These are phyloP conservation scores for Harpalus rufipes DNA, from an alignment of 2,888 invertebrate species.

Conservation along the genomic window DNA sequence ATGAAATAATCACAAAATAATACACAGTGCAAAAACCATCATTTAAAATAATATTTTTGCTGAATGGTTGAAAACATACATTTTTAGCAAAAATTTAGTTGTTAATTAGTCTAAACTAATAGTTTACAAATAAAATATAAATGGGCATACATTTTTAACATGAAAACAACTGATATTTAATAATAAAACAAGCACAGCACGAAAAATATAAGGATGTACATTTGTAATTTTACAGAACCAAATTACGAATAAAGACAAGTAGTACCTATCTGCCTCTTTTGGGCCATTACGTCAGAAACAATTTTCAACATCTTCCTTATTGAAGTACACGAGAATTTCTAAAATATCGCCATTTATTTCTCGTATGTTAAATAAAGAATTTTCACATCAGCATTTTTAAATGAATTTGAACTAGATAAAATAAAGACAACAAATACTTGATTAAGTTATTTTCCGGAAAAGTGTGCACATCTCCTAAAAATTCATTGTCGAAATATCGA, in stretches of 20 bases:
- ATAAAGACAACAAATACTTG: not conserved
- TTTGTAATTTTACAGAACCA: too few relatives aligned
- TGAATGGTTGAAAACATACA: not conserved
- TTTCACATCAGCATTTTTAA: not conserved
- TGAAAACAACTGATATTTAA: too few relatives aligned
- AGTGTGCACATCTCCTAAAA: not conserved
- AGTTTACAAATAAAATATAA: not conserved
- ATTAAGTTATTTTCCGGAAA: not conserved
- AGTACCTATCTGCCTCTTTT: too few relatives aligned
- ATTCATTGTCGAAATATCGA: not conserved
- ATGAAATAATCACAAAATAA: constrained; percentile 4
- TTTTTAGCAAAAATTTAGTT: not conserved
- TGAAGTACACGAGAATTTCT: too few relatives aligned
- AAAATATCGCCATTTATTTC: too few relatives aligned
- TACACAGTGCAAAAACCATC: not conserved
- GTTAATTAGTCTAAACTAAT: not conserved
- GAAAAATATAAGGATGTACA: too few relatives aligned
- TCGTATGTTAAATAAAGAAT: too few relatives aligned
- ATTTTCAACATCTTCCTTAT: too few relatives aligned
- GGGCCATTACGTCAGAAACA: too few relatives aligned
- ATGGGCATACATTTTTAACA: too few relatives aligned
- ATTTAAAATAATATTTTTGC: not conserved
- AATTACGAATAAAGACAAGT: too few relatives aligned
- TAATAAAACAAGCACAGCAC: too few relatives aligned
- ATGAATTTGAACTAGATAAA: not conserved